phyloP scores from a whole-genome alignment of 2,113 vertebrate species.

The Cheirogaleus medius region DNA sequence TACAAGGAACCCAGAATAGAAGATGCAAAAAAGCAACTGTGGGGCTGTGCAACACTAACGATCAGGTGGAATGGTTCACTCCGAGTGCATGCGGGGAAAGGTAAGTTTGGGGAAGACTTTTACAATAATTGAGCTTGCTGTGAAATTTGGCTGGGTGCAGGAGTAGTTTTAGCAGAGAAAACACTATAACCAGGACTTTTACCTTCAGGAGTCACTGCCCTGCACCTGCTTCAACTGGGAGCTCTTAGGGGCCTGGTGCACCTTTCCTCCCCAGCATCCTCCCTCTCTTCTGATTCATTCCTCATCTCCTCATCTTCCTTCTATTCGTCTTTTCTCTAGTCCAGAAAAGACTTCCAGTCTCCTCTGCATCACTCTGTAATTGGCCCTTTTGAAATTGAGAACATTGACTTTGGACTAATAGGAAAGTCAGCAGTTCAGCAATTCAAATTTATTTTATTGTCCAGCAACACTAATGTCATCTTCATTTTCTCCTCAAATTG shows the following conservation, averaged over 20 bases:
- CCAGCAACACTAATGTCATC: not conserved
- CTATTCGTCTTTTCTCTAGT: not conserved
- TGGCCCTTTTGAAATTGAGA: not conserved
- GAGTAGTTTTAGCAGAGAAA: not conserved
- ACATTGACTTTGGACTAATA: not conserved
- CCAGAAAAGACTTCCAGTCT: not conserved
- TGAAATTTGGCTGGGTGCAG: not conserved
- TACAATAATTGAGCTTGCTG: not conserved
- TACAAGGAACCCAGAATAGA: not conserved
- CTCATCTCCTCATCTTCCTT: not conserved
- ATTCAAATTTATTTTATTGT: not conserved
- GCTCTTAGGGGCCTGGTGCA: accelerated
- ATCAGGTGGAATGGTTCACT: not conserved
- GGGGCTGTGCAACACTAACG: not conserved
- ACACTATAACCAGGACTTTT: not conserved
- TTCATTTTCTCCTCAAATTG: not conserved
- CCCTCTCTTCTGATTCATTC: not conserved
- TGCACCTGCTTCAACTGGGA: not conserved
- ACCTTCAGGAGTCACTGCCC: not conserved
- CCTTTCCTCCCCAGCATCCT: not conserved
- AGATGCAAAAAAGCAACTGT: not conserved
- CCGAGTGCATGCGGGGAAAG: not conserved
- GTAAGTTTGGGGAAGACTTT: not conserved
- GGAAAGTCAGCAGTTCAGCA: not conserved
- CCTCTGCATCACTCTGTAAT: not conserved